Evolutionary conservation across 2,888 invertebrate genomes (phyloP).

Genomic region (Villa cingulata): DNA sequence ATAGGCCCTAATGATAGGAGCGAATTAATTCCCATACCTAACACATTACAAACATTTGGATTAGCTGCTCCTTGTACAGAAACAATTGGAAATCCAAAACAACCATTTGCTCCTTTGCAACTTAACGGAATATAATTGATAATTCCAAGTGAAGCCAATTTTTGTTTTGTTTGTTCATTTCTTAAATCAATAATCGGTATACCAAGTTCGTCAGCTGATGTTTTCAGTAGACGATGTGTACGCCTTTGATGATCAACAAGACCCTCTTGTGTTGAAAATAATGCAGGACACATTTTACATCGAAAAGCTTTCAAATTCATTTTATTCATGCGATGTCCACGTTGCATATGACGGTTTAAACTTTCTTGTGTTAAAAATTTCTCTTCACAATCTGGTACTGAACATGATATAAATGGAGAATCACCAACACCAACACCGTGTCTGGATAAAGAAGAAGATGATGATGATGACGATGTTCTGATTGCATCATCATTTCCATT

Average conservation of each 20-base stretch:
- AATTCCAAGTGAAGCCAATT: conserved; percentile 52
- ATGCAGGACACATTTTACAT: conserved; percentile 58
- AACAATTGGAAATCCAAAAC: conserved; percentile 58
- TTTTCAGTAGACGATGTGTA: conserved; percentile 40
- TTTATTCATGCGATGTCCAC: conserved; percentile 15
- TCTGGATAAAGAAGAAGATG: background rate
- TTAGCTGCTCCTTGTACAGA: conserved; percentile 50
- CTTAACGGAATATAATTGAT: conserved; percentile 61
- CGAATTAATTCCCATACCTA: conserved; percentile 54
- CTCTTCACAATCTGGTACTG: conserved; percentile 37
- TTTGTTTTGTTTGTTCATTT: conserved; percentile 49
- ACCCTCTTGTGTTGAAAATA: conserved; percentile 50
- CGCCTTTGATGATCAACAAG: conserved; percentile 50
- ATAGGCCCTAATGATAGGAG: conserved; percentile 59
- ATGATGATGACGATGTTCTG: background rate
- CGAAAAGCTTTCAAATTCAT: conserved; percentile 31
- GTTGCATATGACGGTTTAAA: conserved; percentile 36
- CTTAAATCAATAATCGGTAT: conserved; percentile 60
- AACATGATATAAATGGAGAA: conserved; percentile 15
- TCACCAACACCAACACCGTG: background rate
- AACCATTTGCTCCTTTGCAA: conserved; percentile 43
- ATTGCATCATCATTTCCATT: conserved; percentile 34
- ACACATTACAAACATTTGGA: conserved; percentile 43
- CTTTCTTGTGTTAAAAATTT: conserved; percentile 37
- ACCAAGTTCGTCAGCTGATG: conserved; percentile 47